These are phyloP conservation scores for Emmelina monodactyla DNA, from an alignment of 2,888 invertebrate genomes.

Conservation along the genomic window DNA sequence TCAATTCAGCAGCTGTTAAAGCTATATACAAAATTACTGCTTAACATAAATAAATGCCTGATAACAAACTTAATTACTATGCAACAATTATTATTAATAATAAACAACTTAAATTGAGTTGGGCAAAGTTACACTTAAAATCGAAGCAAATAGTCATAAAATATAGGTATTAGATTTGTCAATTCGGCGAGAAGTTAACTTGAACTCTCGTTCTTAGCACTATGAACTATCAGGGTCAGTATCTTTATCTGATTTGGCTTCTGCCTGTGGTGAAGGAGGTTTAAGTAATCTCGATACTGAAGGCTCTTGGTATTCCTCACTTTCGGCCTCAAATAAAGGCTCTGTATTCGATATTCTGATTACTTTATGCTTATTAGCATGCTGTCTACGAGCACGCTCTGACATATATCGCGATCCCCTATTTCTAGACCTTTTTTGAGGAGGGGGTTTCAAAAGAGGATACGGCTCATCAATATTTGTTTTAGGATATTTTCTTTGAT, in stretches of 20 bases:
- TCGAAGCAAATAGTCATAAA: too few species aligned
- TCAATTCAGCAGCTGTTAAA: neutral
- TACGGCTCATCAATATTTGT: constrained; percentile 41
- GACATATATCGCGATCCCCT: constrained; percentile 18
- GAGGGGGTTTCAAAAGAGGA: constrained; percentile 52
- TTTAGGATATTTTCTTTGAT: constrained; percentile 41
- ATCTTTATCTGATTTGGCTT: constrained; percentile 29
- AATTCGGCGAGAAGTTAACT: too few species aligned
- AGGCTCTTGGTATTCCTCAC: constrained; percentile 26
- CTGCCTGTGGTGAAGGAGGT: constrained; percentile 32
- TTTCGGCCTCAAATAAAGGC: constrained; percentile 39
- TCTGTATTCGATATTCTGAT: constrained; percentile 38
- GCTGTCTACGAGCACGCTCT: constrained; percentile 33
- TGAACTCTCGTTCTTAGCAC: too few species aligned
- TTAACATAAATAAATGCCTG: constrained; percentile 1
- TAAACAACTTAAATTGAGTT: too few species aligned
- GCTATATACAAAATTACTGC: neutral
- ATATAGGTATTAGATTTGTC: too few species aligned
- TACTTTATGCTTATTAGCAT: constrained; percentile 34
- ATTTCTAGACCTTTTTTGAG: constrained; percentile 28
- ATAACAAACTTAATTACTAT: neutral
- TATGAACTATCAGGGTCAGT: constrained; percentile 15
- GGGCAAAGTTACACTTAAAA: too few species aligned
- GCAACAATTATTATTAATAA: too few species aligned
- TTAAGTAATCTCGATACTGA: constrained; percentile 31